Base-by-base conservation (phyloP, 2,113 vertebrate species). In the Stegostoma tigrinum region DNA sequence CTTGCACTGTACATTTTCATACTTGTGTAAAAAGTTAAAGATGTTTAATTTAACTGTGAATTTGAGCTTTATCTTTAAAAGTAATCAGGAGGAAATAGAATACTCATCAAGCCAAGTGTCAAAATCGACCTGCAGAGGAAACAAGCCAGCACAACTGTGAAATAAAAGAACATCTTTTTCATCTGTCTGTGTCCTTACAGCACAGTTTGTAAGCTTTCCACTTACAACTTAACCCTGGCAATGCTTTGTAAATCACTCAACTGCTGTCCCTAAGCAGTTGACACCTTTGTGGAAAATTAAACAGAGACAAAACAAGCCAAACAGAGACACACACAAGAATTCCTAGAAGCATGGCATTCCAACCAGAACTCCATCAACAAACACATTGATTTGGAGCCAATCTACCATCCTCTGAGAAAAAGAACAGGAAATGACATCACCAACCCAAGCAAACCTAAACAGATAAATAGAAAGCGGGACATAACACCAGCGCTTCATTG, bases 21-120 rank as follows among this genome's bases (percentile, higher is more conserved):
- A 14, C 55, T 89, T 80, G 78, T 34, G 10, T 17, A 80, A n/a
- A 78, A 30, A 23, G 24, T 27, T 86, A 45, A 89, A 55, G 27
- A 21, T 52, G 55, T 61, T 61, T 27, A 34, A 24, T 30, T 61
- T 52, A 55, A 45, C 3, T 61, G 10, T 61, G 30, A 90, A 90
- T 90, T 90, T 90, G 12, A 90, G 87, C 12, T 89, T 87, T 45
- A 52, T 24, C 48, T 90, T 86, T 90, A 61, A 90, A 90, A 90
- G 15, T 61, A 52, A 27, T 12, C 87, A 30, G 85, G 23, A 52
- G 7, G 85, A 45, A 87, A 86, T 10, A 30, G 48, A 23, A 89
- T 89, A 30, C 48, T 89, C 48, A 7, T 10, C 86, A 5, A 55
- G 42, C 87, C 30, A n/a, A 52, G 52, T 90, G 87, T 34, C 87